These are phyloP conservation scores for Babyrousa celebensis DNA, from an alignment of 2,797 vertebrate genomes.

Conservation along the genomic window DNA sequence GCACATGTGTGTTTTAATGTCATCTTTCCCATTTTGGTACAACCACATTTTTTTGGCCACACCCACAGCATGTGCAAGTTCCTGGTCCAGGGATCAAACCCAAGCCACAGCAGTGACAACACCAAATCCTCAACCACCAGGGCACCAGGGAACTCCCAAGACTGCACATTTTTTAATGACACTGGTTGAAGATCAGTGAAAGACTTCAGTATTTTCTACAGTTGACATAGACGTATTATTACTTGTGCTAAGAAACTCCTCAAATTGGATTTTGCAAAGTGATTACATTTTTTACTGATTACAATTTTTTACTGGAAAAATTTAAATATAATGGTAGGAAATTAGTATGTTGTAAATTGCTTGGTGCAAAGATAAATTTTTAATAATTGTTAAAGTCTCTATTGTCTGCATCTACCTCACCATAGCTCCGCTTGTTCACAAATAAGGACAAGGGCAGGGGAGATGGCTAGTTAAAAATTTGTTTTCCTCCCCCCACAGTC, in stretches of 20 bases:
- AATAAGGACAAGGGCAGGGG: not conserved
- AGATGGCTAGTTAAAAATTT: not conserved
- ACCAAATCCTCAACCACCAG: too few species aligned
- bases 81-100: too few species aligned
- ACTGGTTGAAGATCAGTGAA: slow-evolving; percentile 42
- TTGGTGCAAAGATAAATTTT: slow-evolving; percentile 6
- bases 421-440: not conserved
- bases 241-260: slow-evolving; percentile 52
- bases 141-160: not conserved
- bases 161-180: slow-evolving; percentile 3
- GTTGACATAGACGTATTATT: not conserved
- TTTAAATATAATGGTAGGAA: not conserved
- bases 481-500: not conserved
- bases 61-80: too few species aligned
- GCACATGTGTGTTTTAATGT: not conserved
- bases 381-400: not conserved
- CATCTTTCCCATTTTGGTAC: not conserved
- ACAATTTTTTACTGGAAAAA: too few species aligned
- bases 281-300: not conserved
- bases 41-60: not conserved
- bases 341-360: not conserved
- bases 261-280: slow-evolving; percentile 1
- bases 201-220: not conserved
- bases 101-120: too few species aligned
- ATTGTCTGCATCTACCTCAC: not conserved